A percentile compares a stretch with the other conserved stretches of the same genome.
phyloP scores from a whole-genome alignment of 2,888 invertebrate genomes.

The Yponomeuta malinellus region DNA sequence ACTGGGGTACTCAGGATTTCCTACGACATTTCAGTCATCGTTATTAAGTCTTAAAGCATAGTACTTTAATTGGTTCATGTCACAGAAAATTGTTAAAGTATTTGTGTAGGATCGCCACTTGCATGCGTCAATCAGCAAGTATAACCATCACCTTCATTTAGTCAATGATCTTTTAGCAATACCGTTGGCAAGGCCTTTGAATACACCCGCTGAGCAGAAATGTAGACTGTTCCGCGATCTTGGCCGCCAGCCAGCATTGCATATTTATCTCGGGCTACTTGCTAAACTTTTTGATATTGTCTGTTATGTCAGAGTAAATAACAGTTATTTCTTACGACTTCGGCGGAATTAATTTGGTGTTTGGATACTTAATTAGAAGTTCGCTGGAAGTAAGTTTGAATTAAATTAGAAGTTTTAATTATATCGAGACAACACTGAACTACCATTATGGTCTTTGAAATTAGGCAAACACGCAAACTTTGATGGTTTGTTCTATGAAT shows the following conservation, averaged over 20 bases:
- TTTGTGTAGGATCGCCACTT: no score
- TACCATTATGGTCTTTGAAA: not conserved
- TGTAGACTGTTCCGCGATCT: not conserved
- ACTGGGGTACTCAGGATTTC: no score
- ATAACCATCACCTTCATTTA: no score
- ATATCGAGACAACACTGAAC: not conserved
- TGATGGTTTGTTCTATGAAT: no score
- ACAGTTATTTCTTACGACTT: not conserved
- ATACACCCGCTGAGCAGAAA: not conserved
- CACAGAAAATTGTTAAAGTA: no score
- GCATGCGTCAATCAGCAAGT: no score
- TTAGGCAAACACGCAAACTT: not conserved
- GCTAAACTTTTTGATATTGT: slow-evolving; percentile 10
- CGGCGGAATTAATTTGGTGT: not conserved
- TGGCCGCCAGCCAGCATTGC: slow-evolving; percentile 4
- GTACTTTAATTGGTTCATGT: no score
- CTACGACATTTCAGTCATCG: no score
- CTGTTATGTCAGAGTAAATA: slow-evolving; percentile 3
- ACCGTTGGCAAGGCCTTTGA: no score
- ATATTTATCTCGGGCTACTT: not conserved
- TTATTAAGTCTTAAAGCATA: no score
- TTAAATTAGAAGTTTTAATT: not conserved
- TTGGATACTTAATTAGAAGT: not conserved
- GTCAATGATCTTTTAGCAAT: no score
- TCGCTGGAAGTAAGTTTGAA: not conserved